Conservation (phyloP, 2,888 invertebrate species). For the Parapristionchus giblindavisi region DNA sequence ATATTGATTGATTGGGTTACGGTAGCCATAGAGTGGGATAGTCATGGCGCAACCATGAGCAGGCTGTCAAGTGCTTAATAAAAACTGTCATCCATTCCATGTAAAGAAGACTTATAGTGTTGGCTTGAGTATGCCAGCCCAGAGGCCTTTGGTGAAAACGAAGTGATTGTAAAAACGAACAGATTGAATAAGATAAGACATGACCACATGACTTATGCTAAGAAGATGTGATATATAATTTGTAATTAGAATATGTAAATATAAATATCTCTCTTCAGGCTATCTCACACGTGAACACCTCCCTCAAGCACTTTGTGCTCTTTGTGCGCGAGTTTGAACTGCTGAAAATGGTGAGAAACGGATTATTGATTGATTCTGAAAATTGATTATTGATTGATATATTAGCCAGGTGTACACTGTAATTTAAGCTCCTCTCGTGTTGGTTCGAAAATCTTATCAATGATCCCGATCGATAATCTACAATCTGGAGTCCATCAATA, state of each 20-base stretch:
- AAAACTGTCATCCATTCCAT: background rate
- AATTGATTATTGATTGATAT: conserved; percentile 5
- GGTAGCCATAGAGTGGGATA: background rate
- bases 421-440: too few species aligned
- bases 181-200: too few species aligned
- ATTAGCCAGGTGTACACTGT: too few species aligned
- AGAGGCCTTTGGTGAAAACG: too few species aligned
- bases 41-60: background rate
- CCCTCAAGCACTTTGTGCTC: conserved; percentile 99
- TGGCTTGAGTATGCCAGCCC: too few species aligned
- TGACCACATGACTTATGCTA: too few species aligned
- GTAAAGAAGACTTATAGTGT: too few species aligned
- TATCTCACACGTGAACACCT: conserved; percentile 98
- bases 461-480: too few species aligned
- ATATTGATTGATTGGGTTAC: background rate
- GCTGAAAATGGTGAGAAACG: conserved; percentile 79
- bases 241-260: background rate
- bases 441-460: too few species aligned
- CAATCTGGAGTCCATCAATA: too few species aligned
- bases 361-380: background rate
- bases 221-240: background rate
- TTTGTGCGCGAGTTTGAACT: conserved; percentile 95
- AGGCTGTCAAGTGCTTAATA: background rate
- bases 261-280: conserved; percentile 79
- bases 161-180: too few species aligned